These are phyloP conservation scores for Lanistes nyassanus DNA, from an alignment of 1,140 invertebrate genomes.

Conservation along the genomic window DNA sequence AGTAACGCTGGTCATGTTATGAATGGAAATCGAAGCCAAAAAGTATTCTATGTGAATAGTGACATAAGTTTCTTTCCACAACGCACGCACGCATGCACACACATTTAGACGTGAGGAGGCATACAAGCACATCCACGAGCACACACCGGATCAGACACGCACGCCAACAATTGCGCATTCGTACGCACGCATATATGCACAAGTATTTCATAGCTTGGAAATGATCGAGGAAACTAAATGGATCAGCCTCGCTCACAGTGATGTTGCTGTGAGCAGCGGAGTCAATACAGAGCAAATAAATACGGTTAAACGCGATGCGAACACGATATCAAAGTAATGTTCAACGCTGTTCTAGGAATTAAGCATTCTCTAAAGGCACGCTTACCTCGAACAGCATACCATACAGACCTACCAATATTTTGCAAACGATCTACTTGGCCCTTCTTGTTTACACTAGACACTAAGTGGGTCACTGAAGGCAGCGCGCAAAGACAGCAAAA, in stretches of 20 bases:
- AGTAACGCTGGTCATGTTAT: too few relatives aligned
- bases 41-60: too few relatives aligned
- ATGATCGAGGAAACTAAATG: too few relatives aligned
- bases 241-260: constrained; percentile 1
- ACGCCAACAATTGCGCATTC: background rate
- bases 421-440: too few relatives aligned
- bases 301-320: background rate
- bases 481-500: too few relatives aligned
- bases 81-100: constrained; percentile 2
- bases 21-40: too few relatives aligned
- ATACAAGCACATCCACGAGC: background rate
- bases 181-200: constrained; percentile 1
- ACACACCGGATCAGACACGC: background rate
- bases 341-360: background rate
- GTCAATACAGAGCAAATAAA: background rate
- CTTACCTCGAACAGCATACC: too few relatives aligned
- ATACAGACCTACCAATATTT: too few relatives aligned
- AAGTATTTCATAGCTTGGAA: too few relatives aligned
- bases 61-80: background rate
- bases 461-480: too few relatives aligned
- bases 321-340: background rate
- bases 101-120: background rate
- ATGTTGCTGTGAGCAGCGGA: background rate
- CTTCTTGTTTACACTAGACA: too few relatives aligned
- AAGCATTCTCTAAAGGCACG: background rate